These are phyloP conservation scores for Carduelis carduelis DNA, from an alignment of 2,797 vertebrate species.

Conservation along the genomic window DNA sequence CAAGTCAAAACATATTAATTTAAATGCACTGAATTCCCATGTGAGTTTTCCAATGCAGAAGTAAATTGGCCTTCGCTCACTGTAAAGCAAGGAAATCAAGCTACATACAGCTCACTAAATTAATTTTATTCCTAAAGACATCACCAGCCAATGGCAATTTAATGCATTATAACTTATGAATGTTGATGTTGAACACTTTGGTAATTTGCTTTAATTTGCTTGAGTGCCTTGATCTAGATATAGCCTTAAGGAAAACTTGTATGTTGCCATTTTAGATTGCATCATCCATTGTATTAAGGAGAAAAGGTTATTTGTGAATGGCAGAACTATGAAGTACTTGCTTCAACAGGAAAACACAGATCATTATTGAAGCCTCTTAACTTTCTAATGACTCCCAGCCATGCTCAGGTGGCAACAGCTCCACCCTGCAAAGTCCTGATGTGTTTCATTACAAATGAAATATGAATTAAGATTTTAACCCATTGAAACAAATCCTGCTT, in stretches of 20 bases:
- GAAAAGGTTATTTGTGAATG: neutral
- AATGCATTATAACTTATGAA: conserved; percentile 43
- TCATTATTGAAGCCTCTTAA: rapidly evolving
- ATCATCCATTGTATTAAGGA: conserved; percentile 6
- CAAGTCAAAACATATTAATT: conserved; percentile 6
- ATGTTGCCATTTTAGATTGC: conserved; percentile 9
- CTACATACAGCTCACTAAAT: conserved; percentile 2
- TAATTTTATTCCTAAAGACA: conserved; percentile 41
- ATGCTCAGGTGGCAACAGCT: neutral
- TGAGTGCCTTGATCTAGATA: conserved; percentile 34
- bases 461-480: neutral
- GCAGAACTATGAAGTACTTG: neutral
- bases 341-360: neutral
- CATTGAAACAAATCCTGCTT: neutral
- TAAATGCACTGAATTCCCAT: neutral
- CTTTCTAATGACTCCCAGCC: neutral
- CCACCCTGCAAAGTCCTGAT: neutral
- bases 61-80: conserved; percentile 9
- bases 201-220: conserved; percentile 55
- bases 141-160: conserved; percentile 30
- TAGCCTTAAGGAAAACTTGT: conserved; percentile 37
- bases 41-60: neutral
- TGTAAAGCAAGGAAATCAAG: conserved; percentile 43
- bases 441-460: neutral
- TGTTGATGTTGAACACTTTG: conserved; percentile 41